phyloP scores from a whole-genome alignment of 2,797 vertebrate genomes.

The Halcyon leucocephala region DNA sequence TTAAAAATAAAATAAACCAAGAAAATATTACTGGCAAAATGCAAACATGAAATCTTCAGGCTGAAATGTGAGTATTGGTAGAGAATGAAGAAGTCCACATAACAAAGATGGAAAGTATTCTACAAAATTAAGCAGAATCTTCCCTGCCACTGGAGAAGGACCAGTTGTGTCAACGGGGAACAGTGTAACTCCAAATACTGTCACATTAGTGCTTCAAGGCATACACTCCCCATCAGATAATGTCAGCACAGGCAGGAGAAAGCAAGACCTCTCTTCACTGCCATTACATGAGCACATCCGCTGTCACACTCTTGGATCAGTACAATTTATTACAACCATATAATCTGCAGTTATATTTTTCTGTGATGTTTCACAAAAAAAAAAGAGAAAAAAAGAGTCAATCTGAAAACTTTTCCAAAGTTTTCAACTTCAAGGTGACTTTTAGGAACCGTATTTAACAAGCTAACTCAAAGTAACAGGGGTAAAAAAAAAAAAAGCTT shows the following conservation, averaged over 20 bases:
- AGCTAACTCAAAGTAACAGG: not conserved
- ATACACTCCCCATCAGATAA: not conserved
- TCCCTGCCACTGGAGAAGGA: not conserved
- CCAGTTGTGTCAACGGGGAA: fast-evolving
- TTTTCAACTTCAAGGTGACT: not conserved
- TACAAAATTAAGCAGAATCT: not conserved
- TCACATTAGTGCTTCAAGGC: not conserved
- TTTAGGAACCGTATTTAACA: not conserved
- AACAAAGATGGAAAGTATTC: not conserved
- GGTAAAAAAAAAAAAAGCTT: not conserved
- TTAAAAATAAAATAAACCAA: too few relatives aligned
- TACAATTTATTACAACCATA: not conserved
- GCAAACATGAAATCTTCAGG: not conserved
- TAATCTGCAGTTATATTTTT: not conserved
- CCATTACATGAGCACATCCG: fast-evolving
- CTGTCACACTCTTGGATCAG: not conserved
- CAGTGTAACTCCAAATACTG: fast-evolving
- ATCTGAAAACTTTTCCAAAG: not conserved
- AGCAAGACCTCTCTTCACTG: not conserved
- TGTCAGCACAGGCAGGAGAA: not conserved
- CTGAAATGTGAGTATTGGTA: not conserved
- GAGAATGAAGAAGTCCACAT: not conserved
- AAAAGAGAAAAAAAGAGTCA: not conserved
- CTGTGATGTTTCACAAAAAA: not conserved
- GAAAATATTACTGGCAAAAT: not conserved